A percentile compares a stretch with the other conserved stretches of the same genome.
These are phyloP conservation scores for Pteronotus mesoamericanus DNA, from an alignment of 2,797 vertebrate genomes.

Conservation along the genomic window DNA sequence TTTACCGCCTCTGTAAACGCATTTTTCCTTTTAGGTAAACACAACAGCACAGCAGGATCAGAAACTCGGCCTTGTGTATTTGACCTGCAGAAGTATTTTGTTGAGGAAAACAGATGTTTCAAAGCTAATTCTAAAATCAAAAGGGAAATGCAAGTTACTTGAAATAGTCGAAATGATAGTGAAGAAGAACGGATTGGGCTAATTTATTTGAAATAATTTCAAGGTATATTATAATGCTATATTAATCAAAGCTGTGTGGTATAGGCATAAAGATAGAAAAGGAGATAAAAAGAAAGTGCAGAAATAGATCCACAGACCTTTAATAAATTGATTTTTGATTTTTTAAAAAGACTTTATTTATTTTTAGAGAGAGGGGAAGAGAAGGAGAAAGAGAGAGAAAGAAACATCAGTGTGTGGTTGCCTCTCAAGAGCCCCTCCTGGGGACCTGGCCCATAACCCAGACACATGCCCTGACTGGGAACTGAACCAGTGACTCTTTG, in stretches of 20 bases:
- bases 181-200: neutral
- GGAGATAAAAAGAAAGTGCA: neutral
- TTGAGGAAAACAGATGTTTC: neutral
- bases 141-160: neutral
- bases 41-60: neutral
- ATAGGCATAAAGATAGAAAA: neutral
- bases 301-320: neutral
- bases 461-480: no score
- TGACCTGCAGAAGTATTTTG: neutral
- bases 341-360: no score
- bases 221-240: neutral
- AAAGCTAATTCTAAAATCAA: neutral
- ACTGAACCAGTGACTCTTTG: no score
- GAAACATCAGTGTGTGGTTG: no score
- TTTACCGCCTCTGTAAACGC: neutral
- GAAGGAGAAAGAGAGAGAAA: no score
- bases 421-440: no score
- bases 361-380: no score
- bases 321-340: no score
- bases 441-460: no score
- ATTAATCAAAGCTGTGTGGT: neutral
- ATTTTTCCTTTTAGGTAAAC: neutral
- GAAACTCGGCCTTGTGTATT: neutral
- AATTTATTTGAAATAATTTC: neutral
- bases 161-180: neutral